Percentiles rank a stretch among this genome's conserved stretches.
Evolutionary conservation across 30 jellyfish, hydroid and myxozoan species (phyloP).

Genomic region (Rhopilema esculentum): DNA sequence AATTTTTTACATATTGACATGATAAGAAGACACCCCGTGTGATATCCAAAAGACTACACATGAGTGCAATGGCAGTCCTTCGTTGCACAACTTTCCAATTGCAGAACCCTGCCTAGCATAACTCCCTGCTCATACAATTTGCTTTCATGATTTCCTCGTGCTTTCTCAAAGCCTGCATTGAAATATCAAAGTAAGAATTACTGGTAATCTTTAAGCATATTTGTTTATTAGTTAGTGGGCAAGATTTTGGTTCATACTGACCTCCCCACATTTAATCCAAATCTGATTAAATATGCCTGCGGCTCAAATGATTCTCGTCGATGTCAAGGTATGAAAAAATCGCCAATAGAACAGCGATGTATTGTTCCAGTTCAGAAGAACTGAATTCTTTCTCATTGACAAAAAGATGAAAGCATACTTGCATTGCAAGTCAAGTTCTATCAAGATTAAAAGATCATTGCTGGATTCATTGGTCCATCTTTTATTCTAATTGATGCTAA

Average conservation of each 20-base stretch:
- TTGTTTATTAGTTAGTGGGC: not conserved
- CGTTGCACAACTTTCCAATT: too few species aligned
- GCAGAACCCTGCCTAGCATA: too few species aligned
- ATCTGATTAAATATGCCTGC: constrained; percentile 42
- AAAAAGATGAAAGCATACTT: not conserved
- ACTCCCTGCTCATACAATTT: too few species aligned
- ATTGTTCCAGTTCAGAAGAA: not conserved
- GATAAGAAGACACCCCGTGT: too few species aligned
- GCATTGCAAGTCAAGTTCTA: not conserved
- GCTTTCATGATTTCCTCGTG: too few species aligned
- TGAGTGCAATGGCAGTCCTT: too few species aligned
- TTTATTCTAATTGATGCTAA: not conserved
- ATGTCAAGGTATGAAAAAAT: not conserved
- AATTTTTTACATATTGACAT: too few species aligned
- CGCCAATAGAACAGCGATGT: not conserved
- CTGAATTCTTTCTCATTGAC: not conserved
- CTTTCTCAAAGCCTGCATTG: not conserved
- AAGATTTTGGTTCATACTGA: not conserved
- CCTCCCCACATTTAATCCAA: constrained; percentile 40
- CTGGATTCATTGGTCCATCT: not conserved
- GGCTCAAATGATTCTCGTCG: constrained; percentile 3
- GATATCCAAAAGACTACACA: too few species aligned
- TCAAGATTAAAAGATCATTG: not conserved
- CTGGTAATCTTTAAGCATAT: too few species aligned
- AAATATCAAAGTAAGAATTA: not conserved